Percentiles rank a stretch among this genome's conserved stretches.
phyloP scores from a whole-genome alignment of 2,113 vertebrate species.

The Bubalus kerabau region DNA sequence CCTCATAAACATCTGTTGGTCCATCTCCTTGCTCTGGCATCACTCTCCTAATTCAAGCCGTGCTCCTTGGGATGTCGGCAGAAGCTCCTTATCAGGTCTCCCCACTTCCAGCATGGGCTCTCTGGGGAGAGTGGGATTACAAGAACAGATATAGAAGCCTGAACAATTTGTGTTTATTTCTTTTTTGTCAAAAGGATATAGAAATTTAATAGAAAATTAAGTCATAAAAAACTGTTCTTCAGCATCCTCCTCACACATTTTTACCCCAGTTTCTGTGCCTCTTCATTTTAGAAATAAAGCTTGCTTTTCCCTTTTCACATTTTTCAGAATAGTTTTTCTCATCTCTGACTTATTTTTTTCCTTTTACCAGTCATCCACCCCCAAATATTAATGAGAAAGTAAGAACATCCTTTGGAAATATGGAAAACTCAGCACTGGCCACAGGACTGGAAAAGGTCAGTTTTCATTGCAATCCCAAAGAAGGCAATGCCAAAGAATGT shows the following conservation, averaged over 20 bases:
- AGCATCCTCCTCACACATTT: background rate
- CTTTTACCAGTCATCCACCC: background rate
- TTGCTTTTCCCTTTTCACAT: background rate
- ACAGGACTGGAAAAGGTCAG: background rate
- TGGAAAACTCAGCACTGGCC: background rate
- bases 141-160: background rate
- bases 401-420: background rate
- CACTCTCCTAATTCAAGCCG: background rate
- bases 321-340: background rate
- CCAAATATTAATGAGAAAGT: background rate
- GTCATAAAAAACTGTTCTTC: background rate
- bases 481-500: background rate
- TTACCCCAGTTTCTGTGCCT: background rate
- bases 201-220: background rate
- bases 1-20: background rate
- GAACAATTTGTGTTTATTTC: background rate
- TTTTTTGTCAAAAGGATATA: background rate
- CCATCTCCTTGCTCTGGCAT: background rate
- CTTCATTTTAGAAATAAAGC: background rate
- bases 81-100: background rate
- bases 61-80: background rate
- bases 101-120: background rate
- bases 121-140: rapidly evolving
- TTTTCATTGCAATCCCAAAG: background rate
- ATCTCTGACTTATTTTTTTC: background rate